Evolutionary conservation across 2,888 invertebrate species (phyloP).

Genomic region (Sesia bembeciformis): DNA sequence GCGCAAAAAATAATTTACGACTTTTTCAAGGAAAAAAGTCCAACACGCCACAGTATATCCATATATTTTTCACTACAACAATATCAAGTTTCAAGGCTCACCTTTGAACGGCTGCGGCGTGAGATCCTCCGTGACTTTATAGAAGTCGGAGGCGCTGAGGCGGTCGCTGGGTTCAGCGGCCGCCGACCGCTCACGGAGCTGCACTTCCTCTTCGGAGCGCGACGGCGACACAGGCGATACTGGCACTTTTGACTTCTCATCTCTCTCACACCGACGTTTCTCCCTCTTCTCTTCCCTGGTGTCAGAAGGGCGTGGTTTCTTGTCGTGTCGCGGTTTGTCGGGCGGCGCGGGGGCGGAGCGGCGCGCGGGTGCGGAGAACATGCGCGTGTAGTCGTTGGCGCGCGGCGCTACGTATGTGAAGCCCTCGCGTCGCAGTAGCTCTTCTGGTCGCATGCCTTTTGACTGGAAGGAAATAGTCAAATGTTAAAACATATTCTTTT

Average conservation of each 20-base stretch:
- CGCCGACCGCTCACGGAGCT: constrained; percentile 34
- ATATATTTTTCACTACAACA: too few relatives aligned
- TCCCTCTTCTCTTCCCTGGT: constrained; percentile 8
- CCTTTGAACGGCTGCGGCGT: constrained; percentile 71
- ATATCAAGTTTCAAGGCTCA: constrained; percentile 10
- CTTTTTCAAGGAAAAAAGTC: too few relatives aligned
- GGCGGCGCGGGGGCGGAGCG: constrained; percentile 57
- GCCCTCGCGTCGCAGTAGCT: constrained; percentile 45
- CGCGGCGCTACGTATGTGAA: constrained; percentile 78
- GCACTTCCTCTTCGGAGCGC: constrained; percentile 22
- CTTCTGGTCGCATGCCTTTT: constrained; percentile 42
- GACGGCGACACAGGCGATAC: constrained; percentile 1
- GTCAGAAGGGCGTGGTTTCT: constrained; percentile 50
- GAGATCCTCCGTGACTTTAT: constrained; percentile 58
- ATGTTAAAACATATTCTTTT: too few relatives aligned
- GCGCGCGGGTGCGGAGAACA: constrained; percentile 64
- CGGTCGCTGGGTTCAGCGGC: constrained; percentile 33
- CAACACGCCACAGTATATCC: too few relatives aligned
- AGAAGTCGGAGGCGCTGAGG: constrained; percentile 66
- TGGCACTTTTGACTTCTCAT: constrained; percentile 6
- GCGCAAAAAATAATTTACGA: too few relatives aligned
- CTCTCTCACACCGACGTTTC: constrained; percentile 1
- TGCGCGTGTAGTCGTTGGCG: constrained; percentile 66
- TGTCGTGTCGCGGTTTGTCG: constrained; percentile 57
- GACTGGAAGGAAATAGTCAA: constrained; percentile 10